These are phyloP conservation scores for Schizothorax lantsangensis DNA, from an alignment of 2,797 vertebrate species.

Conservation along the genomic window DNA sequence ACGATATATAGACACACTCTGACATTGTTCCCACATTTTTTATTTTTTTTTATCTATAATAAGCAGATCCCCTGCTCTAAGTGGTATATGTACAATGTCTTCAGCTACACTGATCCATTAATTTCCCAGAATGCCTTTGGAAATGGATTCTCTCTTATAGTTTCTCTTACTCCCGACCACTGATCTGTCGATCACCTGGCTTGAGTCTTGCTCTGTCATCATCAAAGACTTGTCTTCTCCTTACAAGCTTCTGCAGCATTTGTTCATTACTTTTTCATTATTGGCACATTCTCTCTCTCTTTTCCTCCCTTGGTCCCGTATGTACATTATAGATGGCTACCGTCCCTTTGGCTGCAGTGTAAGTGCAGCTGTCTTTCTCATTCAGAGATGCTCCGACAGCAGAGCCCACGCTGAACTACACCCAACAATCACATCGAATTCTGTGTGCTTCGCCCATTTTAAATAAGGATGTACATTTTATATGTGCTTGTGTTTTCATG, in stretches of 20 bases:
- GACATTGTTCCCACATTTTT: too few species aligned
- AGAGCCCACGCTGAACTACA: slow-evolving; percentile 16
- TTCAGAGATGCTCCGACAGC: slow-evolving; percentile 11
- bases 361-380: slow-evolving; percentile 43
- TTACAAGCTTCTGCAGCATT: slow-evolving; percentile 29
- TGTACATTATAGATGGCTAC: slow-evolving; percentile 42
- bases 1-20: too few species aligned
- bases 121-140: background rate
- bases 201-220: background rate
- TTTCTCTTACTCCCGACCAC: background rate
- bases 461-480: background rate
- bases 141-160: background rate
- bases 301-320: slow-evolving; percentile 6
- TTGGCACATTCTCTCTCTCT: slow-evolving; percentile 20
- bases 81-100: background rate
- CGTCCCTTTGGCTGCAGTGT: slow-evolving; percentile 29
- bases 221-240: slow-evolving; percentile 16
- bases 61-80: background rate
- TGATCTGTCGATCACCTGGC: slow-evolving; percentile 3
- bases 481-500: background rate
- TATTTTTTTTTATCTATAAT: background rate
- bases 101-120: background rate
- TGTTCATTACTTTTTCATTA: slow-evolving; percentile 35
- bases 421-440: background rate
- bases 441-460: background rate